These are phyloP conservation scores for Pomacea maculata DNA, from an alignment of 1,140 invertebrate genomes.

Conservation along the genomic window DNA sequence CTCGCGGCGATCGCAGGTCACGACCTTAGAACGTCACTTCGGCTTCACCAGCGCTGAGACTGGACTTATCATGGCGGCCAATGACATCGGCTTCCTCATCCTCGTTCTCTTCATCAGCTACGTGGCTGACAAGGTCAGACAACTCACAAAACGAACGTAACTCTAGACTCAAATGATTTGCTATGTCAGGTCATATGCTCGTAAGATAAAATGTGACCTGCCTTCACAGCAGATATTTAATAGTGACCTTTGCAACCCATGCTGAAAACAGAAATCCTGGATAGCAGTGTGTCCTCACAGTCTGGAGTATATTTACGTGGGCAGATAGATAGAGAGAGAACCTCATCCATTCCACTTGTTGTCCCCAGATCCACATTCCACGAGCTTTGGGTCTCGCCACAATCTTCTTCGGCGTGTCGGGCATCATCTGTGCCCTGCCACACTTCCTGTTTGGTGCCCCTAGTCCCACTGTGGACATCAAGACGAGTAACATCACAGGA, in stretches of 20 bases:
- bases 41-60: constrained; percentile 36
- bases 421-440: constrained; percentile 36
- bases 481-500: not conserved
- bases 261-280: too few species aligned
- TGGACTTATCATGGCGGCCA: constrained; percentile 37
- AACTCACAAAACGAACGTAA: too few species aligned
- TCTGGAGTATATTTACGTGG: too few species aligned
- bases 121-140: constrained; percentile 24
- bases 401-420: constrained; percentile 38
- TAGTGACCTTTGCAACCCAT: too few species aligned
- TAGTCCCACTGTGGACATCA: not conserved
- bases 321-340: too few species aligned
- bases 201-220: too few species aligned
- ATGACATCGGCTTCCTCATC: constrained; percentile 38
- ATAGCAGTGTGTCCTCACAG: too few species aligned
- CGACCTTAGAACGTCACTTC: constrained; percentile 43
- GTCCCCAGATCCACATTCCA: not conserved
- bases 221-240: too few species aligned
- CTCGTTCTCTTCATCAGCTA: constrained; percentile 38
- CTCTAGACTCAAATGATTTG: too few species aligned
- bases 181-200: too few species aligned
- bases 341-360: too few species aligned
- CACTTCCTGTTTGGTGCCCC: constrained; percentile 34
- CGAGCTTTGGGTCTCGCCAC: constrained; percentile 26
- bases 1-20: constrained; percentile 14